Conservation (phyloP, 2,888 invertebrate species). For the Incurvaria masculella region DNA sequence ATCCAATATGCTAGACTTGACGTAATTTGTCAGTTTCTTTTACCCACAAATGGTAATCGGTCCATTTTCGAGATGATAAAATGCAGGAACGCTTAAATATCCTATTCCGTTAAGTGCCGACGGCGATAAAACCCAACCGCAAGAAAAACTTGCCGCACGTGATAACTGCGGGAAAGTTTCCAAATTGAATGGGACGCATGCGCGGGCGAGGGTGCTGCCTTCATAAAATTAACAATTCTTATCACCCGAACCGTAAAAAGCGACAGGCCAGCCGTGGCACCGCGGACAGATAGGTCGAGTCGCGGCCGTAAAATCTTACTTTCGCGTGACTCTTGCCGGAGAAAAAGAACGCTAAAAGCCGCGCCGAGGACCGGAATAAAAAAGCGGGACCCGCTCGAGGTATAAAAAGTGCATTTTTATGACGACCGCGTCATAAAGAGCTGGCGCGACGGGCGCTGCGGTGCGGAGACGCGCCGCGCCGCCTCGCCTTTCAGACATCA, state of each 20-base stretch:
- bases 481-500: too few species aligned
- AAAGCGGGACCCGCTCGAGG: conserved; percentile 17
- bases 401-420: conserved; percentile 37
- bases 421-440: conserved; percentile 23
- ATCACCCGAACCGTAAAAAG: conserved; percentile 39
- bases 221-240: conserved; percentile 49
- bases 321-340: conserved; percentile 22
- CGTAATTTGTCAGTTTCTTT: too few species aligned
- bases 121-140: neutral
- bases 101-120: neutral
- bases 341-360: conserved; percentile 29
- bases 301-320: conserved; percentile 27
- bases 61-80: too few species aligned
- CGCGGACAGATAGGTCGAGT: conserved; percentile 7
- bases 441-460: too few species aligned
- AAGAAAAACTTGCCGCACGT: neutral
- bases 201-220: conserved; percentile 18
- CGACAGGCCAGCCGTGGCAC: conserved; percentile 4
- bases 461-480: too few species aligned
- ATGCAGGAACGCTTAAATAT: too few species aligned
- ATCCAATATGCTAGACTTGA: too few species aligned
- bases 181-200: conserved; percentile 27
- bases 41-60: too few species aligned
- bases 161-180: neutral
- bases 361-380: conserved; percentile 30